These are phyloP conservation scores for Numenius phaeopus DNA, from an alignment of 2,797 vertebrate genomes.

Conservation along the genomic window DNA sequence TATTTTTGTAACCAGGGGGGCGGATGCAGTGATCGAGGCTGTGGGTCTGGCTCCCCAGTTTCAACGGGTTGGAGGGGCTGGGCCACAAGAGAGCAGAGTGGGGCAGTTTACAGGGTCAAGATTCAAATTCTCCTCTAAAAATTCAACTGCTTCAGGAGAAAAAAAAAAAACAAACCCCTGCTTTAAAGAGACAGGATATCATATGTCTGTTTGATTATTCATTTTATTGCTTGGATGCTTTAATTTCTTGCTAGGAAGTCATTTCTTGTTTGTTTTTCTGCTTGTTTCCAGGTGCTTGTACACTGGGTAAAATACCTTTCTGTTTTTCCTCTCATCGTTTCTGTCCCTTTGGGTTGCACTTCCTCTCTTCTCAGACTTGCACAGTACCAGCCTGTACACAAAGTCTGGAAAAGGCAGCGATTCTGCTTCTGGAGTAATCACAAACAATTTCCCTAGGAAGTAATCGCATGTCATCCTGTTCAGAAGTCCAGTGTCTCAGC, in stretches of 20 bases:
- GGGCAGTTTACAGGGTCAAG: not conserved
- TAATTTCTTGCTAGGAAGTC: not conserved
- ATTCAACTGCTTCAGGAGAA: not conserved
- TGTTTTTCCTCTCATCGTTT: not conserved
- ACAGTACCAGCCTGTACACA: not conserved
- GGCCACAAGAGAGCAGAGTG: not conserved
- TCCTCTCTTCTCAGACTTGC: not conserved
- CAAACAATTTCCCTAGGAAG: not conserved
- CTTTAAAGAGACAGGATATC: not conserved
- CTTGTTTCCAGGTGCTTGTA: not conserved
- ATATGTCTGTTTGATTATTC: not conserved
- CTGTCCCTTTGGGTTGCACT: not conserved
- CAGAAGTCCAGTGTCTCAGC: not conserved
- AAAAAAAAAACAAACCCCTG: not conserved
- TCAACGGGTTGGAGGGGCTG: not conserved
- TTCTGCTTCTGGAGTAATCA: not conserved
- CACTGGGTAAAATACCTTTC: not conserved
- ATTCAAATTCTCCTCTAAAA: not conserved
- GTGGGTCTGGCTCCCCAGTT: not conserved
- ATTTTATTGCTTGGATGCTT: not conserved
- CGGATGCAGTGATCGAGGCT: not conserved
- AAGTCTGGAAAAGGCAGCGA: not conserved
- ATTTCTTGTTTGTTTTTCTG: slow-evolving; percentile 28
- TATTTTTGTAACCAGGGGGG: not conserved
- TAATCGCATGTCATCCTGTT: not conserved